phyloP scores from a whole-genome alignment of 2,797 vertebrate species.

The Lithobates sylvaticus region DNA sequence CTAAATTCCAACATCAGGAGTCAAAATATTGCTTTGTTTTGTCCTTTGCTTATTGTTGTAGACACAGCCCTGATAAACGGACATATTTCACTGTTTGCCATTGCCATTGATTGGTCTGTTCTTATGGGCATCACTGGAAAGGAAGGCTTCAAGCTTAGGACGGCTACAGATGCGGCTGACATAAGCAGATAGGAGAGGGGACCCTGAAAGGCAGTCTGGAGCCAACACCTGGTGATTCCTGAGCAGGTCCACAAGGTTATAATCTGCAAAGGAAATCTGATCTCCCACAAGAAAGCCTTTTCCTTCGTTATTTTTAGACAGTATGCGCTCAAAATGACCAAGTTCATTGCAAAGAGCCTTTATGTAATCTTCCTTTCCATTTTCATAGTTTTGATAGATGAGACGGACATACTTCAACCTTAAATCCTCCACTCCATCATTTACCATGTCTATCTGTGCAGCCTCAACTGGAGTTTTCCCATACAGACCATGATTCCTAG shows the following conservation, averaged over 20 bases:
- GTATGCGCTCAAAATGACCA: conserved; percentile 73
- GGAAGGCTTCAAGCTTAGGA: conserved; percentile 74
- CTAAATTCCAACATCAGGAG: too few relatives aligned
- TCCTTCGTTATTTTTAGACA: conserved; percentile 72
- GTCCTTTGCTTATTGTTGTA: not conserved
- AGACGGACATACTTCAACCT: too few relatives aligned
- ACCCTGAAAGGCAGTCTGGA: conserved; percentile 70
- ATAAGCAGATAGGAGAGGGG: conserved; percentile 73
- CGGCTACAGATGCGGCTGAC: conserved; percentile 68
- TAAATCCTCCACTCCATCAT: too few relatives aligned
- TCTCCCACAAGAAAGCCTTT: conserved; percentile 74
- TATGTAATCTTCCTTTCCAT: conserved; percentile 72
- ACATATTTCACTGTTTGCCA: conserved; percentile 75
- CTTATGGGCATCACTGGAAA: conserved; percentile 72
- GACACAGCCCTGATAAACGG: too few relatives aligned
- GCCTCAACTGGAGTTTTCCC: too few relatives aligned
- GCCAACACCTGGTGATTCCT: conserved; percentile 72
- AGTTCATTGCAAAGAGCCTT: conserved; percentile 72
- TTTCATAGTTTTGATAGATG: too few relatives aligned
- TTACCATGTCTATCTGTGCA: too few relatives aligned
- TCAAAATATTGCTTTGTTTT: too few relatives aligned
- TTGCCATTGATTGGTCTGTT: conserved; percentile 79
- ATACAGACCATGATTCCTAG: too few relatives aligned
- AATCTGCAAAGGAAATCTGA: conserved; percentile 80
- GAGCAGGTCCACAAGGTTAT: conserved; percentile 78